Evolutionary conservation across 2,888 invertebrate species (phyloP).

Genomic region (Andrena chrysosceles): DNA sequence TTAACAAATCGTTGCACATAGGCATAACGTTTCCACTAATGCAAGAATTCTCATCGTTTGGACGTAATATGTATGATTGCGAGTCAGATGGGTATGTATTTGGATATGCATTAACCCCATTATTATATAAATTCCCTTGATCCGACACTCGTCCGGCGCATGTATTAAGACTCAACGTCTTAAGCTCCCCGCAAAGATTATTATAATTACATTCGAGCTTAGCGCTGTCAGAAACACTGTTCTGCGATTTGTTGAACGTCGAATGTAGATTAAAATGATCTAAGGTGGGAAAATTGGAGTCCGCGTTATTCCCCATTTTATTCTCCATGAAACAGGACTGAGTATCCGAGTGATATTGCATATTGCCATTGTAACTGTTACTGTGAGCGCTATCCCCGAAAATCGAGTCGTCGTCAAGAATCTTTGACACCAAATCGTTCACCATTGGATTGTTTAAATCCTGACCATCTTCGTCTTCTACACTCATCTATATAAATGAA

Average conservation of each 20-base stretch:
- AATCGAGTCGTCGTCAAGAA: slow-evolving; percentile 87
- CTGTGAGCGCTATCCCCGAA: slow-evolving; percentile 74
- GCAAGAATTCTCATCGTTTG: slow-evolving; percentile 51
- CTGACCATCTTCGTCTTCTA: slow-evolving; percentile 82
- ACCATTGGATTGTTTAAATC: slow-evolving; percentile 87
- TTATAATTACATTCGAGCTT: slow-evolving; percentile 76
- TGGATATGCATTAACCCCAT: slow-evolving; percentile 63
- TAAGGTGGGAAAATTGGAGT: slow-evolving; percentile 54
- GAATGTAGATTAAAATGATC: slow-evolving; percentile 61
- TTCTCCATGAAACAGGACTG: slow-evolving; percentile 53
- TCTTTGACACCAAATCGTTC: slow-evolving; percentile 88
- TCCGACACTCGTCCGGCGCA: slow-evolving; percentile 71
- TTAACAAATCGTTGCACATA: slow-evolving; percentile 75
- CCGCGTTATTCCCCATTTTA: slow-evolving; percentile 56
- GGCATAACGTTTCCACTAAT: slow-evolving; percentile 58
- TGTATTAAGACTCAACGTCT: slow-evolving; percentile 69
- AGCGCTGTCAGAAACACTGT: slow-evolving; percentile 53
- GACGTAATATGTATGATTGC: slow-evolving; percentile 57
- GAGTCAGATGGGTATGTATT: slow-evolving; percentile 63
- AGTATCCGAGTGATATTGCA: slow-evolving; percentile 60
- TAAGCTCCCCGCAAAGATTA: slow-evolving; percentile 76
- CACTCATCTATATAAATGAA: slow-evolving; percentile 72
- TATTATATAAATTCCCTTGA: slow-evolving; percentile 72
- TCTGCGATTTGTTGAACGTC: slow-evolving; percentile 64
- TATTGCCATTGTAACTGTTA: slow-evolving; percentile 77